Percentiles rank a stretch among this genome's conserved stretches.
phyloP scores from a whole-genome alignment of 2,797 vertebrate genomes.

The Cyclura pinguis region DNA sequence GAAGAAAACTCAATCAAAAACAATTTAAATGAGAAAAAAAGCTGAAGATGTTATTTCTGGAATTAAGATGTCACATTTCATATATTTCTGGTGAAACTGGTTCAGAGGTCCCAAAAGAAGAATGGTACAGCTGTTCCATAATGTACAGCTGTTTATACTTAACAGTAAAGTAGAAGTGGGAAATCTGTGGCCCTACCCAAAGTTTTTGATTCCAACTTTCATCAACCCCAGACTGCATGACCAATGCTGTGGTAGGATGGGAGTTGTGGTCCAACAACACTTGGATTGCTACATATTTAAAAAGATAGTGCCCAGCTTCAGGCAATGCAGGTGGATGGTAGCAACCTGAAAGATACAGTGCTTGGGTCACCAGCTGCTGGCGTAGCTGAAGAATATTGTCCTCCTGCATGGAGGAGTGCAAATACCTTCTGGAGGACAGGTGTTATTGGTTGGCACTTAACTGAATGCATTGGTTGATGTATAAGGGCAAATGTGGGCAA shows the following conservation, averaged over 20 bases:
- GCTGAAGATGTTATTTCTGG: too few species aligned
- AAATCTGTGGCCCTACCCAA: background rate
- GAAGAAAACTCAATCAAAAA: too few species aligned
- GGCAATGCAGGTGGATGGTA: background rate
- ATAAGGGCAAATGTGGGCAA: background rate
- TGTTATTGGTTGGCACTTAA: background rate
- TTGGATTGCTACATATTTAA: background rate
- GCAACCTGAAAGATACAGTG: background rate
- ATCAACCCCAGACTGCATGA: background rate
- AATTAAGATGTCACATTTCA: too few species aligned
- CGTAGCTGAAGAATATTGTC: background rate
- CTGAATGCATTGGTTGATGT: background rate
- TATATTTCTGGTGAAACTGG: too few species aligned
- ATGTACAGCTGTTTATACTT: background rate
- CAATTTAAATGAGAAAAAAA: too few species aligned
- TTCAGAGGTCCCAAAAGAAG: too few species aligned
- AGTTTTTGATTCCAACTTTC: background rate
- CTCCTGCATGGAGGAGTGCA: background rate
- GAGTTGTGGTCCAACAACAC: background rate
- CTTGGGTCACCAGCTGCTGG: background rate
- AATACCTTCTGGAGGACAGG: background rate
- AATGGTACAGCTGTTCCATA: too few species aligned
- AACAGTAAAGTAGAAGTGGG: background rate
- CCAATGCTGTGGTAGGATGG: background rate
- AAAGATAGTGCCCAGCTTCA: background rate